These are phyloP conservation scores for Eulemur mongoz DNA, from an alignment of 2,797 vertebrate genomes.

Conservation along the genomic window DNA sequence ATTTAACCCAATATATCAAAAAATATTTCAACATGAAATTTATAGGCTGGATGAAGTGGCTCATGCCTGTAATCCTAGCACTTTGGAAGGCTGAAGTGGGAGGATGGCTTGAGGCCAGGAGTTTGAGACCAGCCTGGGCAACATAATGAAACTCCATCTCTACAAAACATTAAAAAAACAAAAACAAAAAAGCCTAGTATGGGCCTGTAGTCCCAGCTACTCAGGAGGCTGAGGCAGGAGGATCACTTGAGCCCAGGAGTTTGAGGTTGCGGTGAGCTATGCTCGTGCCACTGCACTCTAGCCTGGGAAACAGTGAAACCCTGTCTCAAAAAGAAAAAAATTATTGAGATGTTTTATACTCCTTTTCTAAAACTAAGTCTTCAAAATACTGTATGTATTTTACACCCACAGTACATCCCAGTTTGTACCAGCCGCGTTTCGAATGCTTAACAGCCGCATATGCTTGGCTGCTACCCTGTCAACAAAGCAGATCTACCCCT, in stretches of 20 bases:
- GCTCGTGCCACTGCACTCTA: not conserved
- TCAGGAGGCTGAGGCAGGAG: not conserved
- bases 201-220: not conserved
- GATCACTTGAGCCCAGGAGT: not conserved
- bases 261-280: not conserved
- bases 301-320: not conserved
- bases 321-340: not conserved
- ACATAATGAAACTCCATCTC: not conserved
- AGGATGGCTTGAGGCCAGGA: not conserved
- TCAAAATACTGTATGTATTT: not conserved
- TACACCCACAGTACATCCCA: not conserved
- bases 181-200: no score
- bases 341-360: not conserved
- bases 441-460: not conserved
- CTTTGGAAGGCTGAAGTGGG: not conserved
- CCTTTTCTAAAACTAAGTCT: not conserved
- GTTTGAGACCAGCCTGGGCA: not conserved
- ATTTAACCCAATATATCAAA: not conserved
- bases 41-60: not conserved
- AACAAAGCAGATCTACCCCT: not conserved
- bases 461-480: not conserved
- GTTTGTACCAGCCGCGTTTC: not conserved
- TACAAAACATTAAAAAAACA: not conserved
- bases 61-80: not conserved
- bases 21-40: not conserved